Conservation (phyloP, 2,113 vertebrate species). For the Seriola rivoliana region DNA sequence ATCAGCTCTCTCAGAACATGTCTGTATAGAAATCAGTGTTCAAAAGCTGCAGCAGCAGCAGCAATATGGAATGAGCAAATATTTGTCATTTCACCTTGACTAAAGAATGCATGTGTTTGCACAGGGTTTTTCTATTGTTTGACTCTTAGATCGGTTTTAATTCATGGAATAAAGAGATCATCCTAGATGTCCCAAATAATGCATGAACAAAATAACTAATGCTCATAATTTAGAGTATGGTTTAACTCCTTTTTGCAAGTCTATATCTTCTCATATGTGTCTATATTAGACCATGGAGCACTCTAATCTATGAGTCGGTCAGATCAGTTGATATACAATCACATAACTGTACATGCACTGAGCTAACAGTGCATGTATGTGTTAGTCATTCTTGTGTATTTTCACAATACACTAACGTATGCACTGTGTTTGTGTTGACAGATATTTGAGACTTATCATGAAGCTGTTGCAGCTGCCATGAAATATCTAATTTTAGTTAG, state of each 20-base stretch:
- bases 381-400: neutral
- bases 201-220: neutral
- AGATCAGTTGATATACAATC: neutral
- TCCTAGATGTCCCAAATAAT: neutral
- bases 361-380: too few relatives aligned
- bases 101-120: slow-evolving; percentile 23
- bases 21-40: neutral
- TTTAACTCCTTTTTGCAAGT: neutral
- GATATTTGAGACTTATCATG: too few relatives aligned
- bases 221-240: neutral
- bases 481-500: too few relatives aligned
- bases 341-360: too few relatives aligned
- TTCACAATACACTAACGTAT: neutral
- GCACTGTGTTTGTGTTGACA: too few relatives aligned
- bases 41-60: neutral
- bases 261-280: neutral
- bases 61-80: slow-evolving; percentile 18
- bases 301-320: neutral
- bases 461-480: neutral
- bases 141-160: neutral
- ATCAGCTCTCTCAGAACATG: neutral
- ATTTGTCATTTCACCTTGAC: slow-evolving; percentile 2
- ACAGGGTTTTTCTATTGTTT: slow-evolving; percentile 10
- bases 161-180: neutral
- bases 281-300: neutral